Conservation (phyloP, 2,113 vertebrate genomes). For the Neopipo cinnamomea region DNA sequence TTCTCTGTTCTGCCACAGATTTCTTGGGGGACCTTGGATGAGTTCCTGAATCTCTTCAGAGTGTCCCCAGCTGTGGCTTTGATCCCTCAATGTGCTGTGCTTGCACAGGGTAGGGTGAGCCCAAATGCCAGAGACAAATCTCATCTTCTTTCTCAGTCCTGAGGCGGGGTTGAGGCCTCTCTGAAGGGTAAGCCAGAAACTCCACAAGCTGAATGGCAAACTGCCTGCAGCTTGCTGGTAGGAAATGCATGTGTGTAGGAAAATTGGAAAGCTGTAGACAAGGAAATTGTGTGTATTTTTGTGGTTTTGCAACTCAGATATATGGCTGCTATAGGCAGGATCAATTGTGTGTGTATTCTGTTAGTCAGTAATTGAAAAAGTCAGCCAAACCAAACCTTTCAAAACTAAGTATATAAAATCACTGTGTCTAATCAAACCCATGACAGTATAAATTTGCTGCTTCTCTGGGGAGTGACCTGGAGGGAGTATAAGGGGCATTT, state of each 20-base stretch:
- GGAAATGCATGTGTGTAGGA: not conserved
- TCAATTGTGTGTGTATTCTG: not conserved
- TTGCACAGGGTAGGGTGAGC: not conserved
- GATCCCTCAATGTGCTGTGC: not conserved
- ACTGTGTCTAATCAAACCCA: constrained; percentile 10
- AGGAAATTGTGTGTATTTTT: not conserved
- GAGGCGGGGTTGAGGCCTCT: not conserved
- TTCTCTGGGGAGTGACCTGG: not conserved
- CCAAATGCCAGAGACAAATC: not conserved
- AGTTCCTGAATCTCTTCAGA: not conserved
- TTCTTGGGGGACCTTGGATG: not conserved
- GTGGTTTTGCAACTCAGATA: constrained; percentile 35
- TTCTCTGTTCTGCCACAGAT: not conserved
- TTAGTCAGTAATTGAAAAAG: constrained; percentile 6
- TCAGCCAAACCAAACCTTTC: not conserved
- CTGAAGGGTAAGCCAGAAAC: not conserved
- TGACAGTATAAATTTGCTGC: not conserved
- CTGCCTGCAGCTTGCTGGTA: not conserved
- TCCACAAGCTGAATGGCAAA: not conserved
- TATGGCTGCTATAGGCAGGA: not conserved
- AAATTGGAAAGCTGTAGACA: constrained; percentile 19
- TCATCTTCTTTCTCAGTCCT: not conserved
- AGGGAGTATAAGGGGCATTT: not conserved
- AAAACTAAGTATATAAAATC: constrained; percentile 11
- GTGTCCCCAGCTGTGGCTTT: not conserved